These are phyloP conservation scores for Phytoseiulus persimilis DNA, from an alignment of 2,888 invertebrate genomes.

Conservation along the genomic window DNA sequence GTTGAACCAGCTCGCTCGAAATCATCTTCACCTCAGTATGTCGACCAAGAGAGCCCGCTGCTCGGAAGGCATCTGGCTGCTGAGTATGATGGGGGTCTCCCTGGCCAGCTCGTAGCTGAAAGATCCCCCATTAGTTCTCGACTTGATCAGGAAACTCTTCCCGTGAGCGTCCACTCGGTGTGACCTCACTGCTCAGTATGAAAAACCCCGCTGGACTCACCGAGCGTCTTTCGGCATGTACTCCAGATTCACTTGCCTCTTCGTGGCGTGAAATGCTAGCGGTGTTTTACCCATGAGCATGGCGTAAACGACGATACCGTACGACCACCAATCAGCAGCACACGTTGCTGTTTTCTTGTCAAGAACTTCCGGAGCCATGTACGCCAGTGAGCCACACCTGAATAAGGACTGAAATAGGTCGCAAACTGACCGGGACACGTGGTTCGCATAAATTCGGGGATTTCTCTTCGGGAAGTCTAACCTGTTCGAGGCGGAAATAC, in stretches of 20 bases:
- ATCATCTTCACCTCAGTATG: not conserved
- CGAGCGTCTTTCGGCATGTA: not conserved
- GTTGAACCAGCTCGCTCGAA: not conserved
- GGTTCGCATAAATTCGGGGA: no score
- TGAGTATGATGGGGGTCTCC: not conserved
- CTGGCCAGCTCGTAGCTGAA: slow-evolving; percentile 11
- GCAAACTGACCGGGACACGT: not conserved
- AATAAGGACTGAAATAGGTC: not conserved
- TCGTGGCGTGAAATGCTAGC: not conserved
- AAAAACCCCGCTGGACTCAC: no score
- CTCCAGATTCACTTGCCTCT: not conserved
- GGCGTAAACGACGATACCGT: not conserved
- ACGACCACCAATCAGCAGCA: slow-evolving; percentile 31
- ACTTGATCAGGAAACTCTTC: no score
- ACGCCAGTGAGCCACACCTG: slow-evolving; percentile 8
- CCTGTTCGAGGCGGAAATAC: not conserved
- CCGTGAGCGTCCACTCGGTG: no score
- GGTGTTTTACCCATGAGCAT: slow-evolving; percentile 21
- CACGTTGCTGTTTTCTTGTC: not conserved
- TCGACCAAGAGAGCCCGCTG: not conserved
- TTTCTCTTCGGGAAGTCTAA: not conserved
- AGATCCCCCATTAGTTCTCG: no score
- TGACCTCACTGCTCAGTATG: no score
- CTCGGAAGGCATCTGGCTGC: not conserved
- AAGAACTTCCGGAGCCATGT: slow-evolving; percentile 21